Percentiles rank a stretch among this genome's conserved stretches.
These are phyloP conservation scores for Orientallactaga bullata DNA, from an alignment of 2,113 vertebrate genomes.

Conservation along the genomic window DNA sequence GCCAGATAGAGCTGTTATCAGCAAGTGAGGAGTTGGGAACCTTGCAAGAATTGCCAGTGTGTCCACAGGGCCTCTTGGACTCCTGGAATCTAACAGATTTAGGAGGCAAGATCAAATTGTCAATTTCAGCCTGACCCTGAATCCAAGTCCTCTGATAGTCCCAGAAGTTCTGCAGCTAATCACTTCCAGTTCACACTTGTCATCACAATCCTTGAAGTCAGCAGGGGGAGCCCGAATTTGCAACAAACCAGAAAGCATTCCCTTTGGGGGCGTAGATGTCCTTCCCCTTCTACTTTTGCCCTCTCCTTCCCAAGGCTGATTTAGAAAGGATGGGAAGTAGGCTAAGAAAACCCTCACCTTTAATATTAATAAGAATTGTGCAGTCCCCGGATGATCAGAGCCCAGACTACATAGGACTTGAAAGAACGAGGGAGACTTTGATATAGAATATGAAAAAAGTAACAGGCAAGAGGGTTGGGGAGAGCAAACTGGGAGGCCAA, in stretches of 20 bases:
- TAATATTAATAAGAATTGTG: slow-evolving; percentile 75
- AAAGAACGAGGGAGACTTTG: slow-evolving; percentile 77
- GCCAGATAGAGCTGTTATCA: neutral
- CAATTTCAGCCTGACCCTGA: slow-evolving; percentile 19
- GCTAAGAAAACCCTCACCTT: slow-evolving; percentile 74
- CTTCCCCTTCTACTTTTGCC: slow-evolving; percentile 50
- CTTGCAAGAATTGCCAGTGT: slow-evolving; percentile 3
- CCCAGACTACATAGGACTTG: slow-evolving; percentile 76
- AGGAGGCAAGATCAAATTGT: neutral
- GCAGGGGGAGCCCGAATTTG: slow-evolving; percentile 36
- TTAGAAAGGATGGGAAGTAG: slow-evolving; percentile 54
- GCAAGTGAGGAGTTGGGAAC: slow-evolving; percentile 19
- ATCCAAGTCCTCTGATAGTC: slow-evolving; percentile 33
- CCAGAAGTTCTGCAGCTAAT: slow-evolving; percentile 18
- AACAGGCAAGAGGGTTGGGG: neutral
- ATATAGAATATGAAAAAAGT: slow-evolving; percentile 78
- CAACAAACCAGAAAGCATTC: neutral
- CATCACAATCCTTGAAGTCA: slow-evolving; percentile 53
- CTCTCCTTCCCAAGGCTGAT: slow-evolving; percentile 57
- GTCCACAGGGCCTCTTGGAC: neutral
- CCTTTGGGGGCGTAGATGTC: slow-evolving; percentile 6
- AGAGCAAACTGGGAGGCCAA: slow-evolving; percentile 54
- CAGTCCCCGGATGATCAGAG: slow-evolving; percentile 74
- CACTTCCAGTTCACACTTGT: slow-evolving; percentile 15
- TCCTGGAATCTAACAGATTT: neutral